Evolutionary conservation across 92 coral and sea anemone species (phyloP).

Genomic region (Heteractis magnifica): DNA sequence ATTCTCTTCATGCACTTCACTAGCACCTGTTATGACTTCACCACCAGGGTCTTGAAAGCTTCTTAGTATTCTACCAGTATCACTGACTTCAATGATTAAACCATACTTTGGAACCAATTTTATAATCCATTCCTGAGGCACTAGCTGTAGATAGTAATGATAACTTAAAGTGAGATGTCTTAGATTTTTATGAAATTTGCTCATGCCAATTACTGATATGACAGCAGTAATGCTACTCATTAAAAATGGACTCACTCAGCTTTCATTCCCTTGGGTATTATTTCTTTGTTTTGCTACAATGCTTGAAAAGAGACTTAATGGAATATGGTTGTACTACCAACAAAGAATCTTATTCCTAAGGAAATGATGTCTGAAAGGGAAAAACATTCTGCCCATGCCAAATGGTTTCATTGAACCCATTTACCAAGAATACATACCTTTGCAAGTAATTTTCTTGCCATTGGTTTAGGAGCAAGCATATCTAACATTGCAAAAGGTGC

Average conservation of each 20-base stretch:
- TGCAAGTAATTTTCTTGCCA: conserved; percentile 55
- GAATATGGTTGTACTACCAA: too few relatives aligned
- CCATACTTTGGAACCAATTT: conserved; percentile 49
- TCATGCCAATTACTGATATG: too few relatives aligned
- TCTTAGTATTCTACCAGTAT: conserved; percentile 58
- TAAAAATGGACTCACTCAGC: too few relatives aligned
- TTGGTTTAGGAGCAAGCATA: conserved; percentile 50
- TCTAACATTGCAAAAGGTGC: conserved; percentile 50
- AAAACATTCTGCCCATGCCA: too few relatives aligned
- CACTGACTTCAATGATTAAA: conserved; percentile 66
- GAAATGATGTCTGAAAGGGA: too few relatives aligned
- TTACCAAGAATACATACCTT: conserved; percentile 48
- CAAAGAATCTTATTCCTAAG: too few relatives aligned
- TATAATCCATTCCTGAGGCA: conserved; percentile 43
- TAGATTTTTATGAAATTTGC: too few relatives aligned
- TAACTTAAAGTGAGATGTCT: neutral
- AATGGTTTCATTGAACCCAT: too few relatives aligned
- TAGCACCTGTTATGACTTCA: conserved; percentile 45
- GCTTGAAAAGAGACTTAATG: too few relatives aligned
- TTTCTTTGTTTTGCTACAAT: too few relatives aligned
- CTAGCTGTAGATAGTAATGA: conserved; percentile 28
- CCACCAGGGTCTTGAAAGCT: conserved; percentile 75
- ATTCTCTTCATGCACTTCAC: conserved; percentile 84
- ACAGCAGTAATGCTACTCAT: too few relatives aligned
- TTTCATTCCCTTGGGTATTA: too few relatives aligned